A percentile compares a stretch with the other conserved stretches of the same genome.
phyloP scores from a whole-genome alignment of 2,113 vertebrate species.

The Rhinopomastus cyanomelas region DNA sequence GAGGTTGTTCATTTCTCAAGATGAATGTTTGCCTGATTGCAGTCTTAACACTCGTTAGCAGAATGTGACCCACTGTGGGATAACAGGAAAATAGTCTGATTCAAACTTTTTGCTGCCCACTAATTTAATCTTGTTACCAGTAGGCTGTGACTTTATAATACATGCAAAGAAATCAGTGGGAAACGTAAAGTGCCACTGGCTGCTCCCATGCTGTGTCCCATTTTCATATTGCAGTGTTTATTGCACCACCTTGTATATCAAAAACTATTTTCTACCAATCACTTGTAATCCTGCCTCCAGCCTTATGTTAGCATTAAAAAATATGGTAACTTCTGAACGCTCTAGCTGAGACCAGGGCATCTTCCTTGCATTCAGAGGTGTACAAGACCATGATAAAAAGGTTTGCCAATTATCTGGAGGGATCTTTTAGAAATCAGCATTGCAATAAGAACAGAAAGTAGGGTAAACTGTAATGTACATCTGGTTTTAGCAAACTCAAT shows the following conservation, averaged over 20 bases:
- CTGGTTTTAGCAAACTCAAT: neutral
- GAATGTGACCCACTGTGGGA: neutral
- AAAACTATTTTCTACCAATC: neutral
- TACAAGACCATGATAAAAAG: neutral
- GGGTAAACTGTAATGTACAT: neutral
- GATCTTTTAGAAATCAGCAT: neutral
- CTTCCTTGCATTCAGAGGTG: no score
- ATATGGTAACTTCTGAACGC: neutral
- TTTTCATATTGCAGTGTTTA: neutral
- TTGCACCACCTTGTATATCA: neutral
- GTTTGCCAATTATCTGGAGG: neutral
- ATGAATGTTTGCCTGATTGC: slow-evolving; percentile 8
- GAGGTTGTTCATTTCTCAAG: neutral
- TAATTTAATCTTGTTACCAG: slow-evolving; percentile 10
- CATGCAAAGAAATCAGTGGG: neutral
- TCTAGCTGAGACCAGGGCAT: neutral
- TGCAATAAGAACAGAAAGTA: neutral
- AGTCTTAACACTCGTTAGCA: neutral
- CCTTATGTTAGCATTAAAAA: neutral
- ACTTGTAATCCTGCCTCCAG: neutral
- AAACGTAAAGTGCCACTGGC: neutral
- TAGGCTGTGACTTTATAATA: neutral
- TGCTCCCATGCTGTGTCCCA: neutral
- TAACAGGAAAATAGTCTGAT: neutral
- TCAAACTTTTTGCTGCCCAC: neutral